These are phyloP conservation scores for Speoplatyrhinus poulsoni DNA, from an alignment of 2,113 vertebrate species.

Conservation along the genomic window DNA sequence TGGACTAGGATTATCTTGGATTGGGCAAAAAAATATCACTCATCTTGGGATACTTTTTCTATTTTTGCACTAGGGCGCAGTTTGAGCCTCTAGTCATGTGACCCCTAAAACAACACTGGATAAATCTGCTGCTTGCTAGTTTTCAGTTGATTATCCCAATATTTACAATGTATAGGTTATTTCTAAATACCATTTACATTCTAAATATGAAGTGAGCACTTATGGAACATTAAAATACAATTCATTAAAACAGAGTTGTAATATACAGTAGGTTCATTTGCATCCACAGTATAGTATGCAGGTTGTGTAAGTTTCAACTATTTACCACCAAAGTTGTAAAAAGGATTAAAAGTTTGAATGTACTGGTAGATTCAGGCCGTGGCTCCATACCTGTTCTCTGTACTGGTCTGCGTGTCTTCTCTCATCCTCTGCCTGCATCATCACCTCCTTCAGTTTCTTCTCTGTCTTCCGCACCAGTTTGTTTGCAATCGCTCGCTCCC, in stretches of 20 bases:
- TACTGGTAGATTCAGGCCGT: not conserved
- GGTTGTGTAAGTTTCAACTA: not conserved
- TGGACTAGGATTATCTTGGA: slow-evolving; percentile 59
- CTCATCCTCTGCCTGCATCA: slow-evolving; percentile 91
- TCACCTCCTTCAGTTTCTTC: slow-evolving; percentile 89
- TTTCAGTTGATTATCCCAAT: not conserved
- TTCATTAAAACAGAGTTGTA: too few relatives aligned
- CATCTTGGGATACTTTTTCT: slow-evolving; percentile 39
- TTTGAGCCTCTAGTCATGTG: slow-evolving; percentile 13
- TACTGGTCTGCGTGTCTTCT: slow-evolving; percentile 87
- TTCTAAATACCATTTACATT: not conserved
- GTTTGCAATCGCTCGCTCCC: slow-evolving; percentile 85
- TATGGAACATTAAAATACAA: too few relatives aligned
- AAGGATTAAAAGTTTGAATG: not conserved
- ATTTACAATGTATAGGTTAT: not conserved
- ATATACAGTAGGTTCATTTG: not conserved
- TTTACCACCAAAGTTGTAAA: too few relatives aligned
- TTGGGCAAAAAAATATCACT: slow-evolving; percentile 38
- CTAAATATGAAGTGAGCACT: too few relatives aligned
- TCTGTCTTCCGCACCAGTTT: slow-evolving; percentile 87
- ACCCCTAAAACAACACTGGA: slow-evolving; percentile 26
- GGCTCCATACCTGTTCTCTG: slow-evolving; percentile 82
- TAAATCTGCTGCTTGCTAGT: not conserved
- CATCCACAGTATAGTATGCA: not conserved
- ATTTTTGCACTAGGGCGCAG: slow-evolving; percentile 19